Evolutionary conservation across 2,113 vertebrate genomes (phyloP).

Genomic region (Platysternon megacephalum): DNA sequence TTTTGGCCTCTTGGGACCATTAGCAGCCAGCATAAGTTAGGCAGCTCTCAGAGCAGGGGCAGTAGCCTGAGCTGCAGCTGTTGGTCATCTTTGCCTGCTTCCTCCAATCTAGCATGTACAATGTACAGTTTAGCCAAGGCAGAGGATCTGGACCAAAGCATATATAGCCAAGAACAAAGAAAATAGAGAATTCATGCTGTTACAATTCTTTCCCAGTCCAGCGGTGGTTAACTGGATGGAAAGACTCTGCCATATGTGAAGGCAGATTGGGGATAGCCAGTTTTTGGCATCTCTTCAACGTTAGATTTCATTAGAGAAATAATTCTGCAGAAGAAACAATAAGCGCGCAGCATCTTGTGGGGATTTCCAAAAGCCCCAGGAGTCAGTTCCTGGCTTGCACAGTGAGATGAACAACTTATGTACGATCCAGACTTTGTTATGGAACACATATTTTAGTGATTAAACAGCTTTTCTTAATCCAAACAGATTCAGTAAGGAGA

Average conservation of each 20-base stretch:
- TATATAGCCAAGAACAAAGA: not conserved
- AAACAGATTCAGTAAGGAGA: conserved; percentile 46
- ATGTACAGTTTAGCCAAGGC: not conserved
- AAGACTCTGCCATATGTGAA: conserved; percentile 47
- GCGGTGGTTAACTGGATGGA: conserved; percentile 51
- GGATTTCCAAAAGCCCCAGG: conserved; percentile 58
- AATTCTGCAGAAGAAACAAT: conserved; percentile 54
- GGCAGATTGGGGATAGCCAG: conserved; percentile 17
- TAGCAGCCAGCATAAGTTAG: not conserved
- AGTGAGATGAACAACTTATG: conserved; percentile 25
- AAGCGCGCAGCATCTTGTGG: conserved; percentile 44
- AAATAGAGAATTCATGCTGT: not conserved
- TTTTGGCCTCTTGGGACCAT: not conserved
- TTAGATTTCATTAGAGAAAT: conserved; percentile 65
- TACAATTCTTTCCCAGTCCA: conserved; percentile 27
- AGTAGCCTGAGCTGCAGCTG: not conserved
- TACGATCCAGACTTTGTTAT: conserved; percentile 36
- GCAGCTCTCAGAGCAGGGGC: not conserved
- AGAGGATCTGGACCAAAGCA: not conserved
- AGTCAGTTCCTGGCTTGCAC: conserved; percentile 44
- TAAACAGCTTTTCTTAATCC: conserved; percentile 53
- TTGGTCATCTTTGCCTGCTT: not conserved
- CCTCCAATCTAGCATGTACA: not conserved
- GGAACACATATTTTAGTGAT: conserved; percentile 60
- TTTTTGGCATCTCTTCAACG: conserved; percentile 63